A percentile compares a stretch with the other conserved stretches of the same genome.
phyloP scores from a whole-genome alignment of 2,113 vertebrate species.

The Hemiscyllium ocellatum region DNA sequence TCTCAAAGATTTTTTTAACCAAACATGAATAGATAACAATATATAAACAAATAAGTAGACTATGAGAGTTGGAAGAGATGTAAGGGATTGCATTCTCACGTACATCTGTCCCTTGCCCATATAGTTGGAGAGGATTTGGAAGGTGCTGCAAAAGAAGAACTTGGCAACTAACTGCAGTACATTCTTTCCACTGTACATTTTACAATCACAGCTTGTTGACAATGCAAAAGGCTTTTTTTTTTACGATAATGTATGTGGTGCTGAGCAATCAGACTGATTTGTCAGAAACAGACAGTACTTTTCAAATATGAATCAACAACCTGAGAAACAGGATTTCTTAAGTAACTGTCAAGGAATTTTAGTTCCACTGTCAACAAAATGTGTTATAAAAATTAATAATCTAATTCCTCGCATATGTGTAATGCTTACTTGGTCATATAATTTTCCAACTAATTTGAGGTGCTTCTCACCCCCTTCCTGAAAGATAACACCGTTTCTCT shows the following conservation, averaged over 20 bases:
- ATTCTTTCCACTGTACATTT: neutral
- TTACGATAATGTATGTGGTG: neutral
- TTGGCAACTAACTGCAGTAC: neutral
- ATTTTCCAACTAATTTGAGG: conserved; percentile 92
- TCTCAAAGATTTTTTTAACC: too few species aligned
- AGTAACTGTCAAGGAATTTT: neutral
- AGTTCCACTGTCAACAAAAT: neutral
- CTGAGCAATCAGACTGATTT: neutral
- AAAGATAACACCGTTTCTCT: conserved; percentile 88
- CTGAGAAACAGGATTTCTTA: neutral
- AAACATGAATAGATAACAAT: too few species aligned
- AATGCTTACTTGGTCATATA: conserved; percentile 85
- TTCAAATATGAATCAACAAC: neutral
- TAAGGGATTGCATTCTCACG: neutral
- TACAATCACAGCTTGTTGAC: neutral
- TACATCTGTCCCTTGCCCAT: neutral
- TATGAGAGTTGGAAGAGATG: neutral
- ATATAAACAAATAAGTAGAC: too few species aligned
- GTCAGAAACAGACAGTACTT: neutral
- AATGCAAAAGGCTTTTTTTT: too few species aligned
- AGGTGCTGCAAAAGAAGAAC: neutral
- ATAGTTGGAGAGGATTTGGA: neutral
- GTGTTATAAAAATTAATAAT: neutral
- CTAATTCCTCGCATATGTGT: neutral
- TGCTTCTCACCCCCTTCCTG: conserved; percentile 96